Conservation (phyloP, 2,888 invertebrate genomes). For the Plusia festucae region DNA sequence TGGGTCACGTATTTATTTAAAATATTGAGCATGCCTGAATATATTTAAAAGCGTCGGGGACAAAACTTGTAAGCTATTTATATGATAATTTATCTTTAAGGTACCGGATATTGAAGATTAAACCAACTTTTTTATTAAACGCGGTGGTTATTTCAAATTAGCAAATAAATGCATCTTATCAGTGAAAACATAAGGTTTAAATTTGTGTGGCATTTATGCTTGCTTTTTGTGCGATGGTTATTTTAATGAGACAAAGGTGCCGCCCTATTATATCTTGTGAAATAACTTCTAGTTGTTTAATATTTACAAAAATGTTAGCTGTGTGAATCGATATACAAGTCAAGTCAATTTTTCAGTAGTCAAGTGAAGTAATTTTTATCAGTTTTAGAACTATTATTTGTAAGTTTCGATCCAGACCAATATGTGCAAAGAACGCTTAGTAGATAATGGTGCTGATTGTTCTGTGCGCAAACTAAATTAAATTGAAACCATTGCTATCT, state of each 20-base stretch:
- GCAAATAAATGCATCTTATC: slow-evolving; percentile 24
- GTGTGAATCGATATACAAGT: slow-evolving; percentile 42
- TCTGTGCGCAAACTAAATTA: too few species aligned
- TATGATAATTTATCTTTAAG: slow-evolving; percentile 60
- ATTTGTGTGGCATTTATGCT: slow-evolving; percentile 25
- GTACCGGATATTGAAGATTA: slow-evolving; percentile 57
- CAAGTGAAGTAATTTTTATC: too few species aligned
- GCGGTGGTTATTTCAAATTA: slow-evolving; percentile 40
- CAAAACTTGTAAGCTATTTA: slow-evolving; percentile 58
- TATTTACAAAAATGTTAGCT: slow-evolving; percentile 49
- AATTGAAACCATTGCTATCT: too few species aligned
- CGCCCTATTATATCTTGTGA: slow-evolving; percentile 43
- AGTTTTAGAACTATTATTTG: too few species aligned
- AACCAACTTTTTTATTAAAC: slow-evolving; percentile 51
- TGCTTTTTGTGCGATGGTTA: slow-evolving; percentile 50
- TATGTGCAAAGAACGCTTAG: too few species aligned
- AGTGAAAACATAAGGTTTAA: slow-evolving; percentile 20
- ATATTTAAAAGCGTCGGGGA: slow-evolving; percentile 31
- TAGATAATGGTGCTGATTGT: too few species aligned
- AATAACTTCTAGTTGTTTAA: slow-evolving; percentile 50
- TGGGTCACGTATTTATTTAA: slow-evolving; percentile 17
- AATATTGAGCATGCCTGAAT: slow-evolving; percentile 14
- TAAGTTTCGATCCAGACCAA: too few species aligned
- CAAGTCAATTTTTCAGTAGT: too few species aligned
- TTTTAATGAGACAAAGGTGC: slow-evolving; percentile 55